A percentile compares a stretch with the other conserved stretches of the same genome.
Conservation (phyloP, 1,140 invertebrate genomes). For the Macrocentrus cingulum region DNA sequence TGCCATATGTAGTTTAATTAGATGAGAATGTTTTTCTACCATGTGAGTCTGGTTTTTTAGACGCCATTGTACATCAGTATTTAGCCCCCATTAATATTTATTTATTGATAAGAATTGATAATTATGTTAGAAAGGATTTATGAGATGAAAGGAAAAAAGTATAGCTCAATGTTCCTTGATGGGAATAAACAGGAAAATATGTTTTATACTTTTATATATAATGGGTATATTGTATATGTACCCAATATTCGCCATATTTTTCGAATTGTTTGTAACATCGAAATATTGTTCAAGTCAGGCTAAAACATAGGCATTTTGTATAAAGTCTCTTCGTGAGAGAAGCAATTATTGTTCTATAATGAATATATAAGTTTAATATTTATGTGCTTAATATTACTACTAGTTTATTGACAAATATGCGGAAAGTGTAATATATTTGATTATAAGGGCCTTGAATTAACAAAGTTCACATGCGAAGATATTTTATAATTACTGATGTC, state of each 20-base stretch:
- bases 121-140: constrained; percentile 20
- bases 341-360: constrained; percentile 19
- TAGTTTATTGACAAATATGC: constrained; percentile 30
- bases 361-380: constrained; percentile 41
- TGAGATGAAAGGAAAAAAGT: constrained; percentile 30
- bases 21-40: constrained; percentile 34
- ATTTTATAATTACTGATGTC: too few species aligned
- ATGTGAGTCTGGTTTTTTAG: constrained; percentile 35
- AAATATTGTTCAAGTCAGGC: too few species aligned
- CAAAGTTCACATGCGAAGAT: constrained; percentile 10
- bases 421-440: constrained; percentile 46
- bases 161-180: constrained; percentile 25
- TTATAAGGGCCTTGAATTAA: constrained; percentile 35
- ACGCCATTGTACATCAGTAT: constrained; percentile 57
- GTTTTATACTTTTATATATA: constrained; percentile 53
- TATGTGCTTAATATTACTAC: constrained; percentile 28
- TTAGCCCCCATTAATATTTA: constrained; percentile 56
- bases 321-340: constrained; percentile 25
- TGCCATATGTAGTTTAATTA: constrained; percentile 47
- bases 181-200: constrained; percentile 37
- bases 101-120: constrained; percentile 49
- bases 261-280: neutral
- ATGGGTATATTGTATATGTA: neutral
- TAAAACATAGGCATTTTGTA: constrained; percentile 26
- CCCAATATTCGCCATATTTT: neutral